Evolutionary conservation across 2,113 vertebrate genomes (phyloP), one percentile per base, ranked within the genome.

Genomic region (Micromys minutus): DNA sequence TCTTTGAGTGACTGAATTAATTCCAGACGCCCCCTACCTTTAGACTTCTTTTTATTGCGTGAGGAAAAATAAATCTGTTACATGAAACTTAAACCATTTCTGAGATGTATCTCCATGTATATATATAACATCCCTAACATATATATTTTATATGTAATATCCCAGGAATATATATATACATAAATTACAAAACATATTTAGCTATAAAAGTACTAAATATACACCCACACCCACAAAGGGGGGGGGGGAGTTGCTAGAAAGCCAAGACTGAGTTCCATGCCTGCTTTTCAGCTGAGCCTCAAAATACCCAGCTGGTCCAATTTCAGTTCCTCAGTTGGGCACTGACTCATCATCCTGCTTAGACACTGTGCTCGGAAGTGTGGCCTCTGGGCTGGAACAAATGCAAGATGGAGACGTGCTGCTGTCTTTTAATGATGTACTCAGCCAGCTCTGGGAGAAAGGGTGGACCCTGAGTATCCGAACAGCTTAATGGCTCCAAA

Each of bases 281-380:
- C 47, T 93, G 77, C 79, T 89, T 94, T 87, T 79, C 81, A 86
- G 0, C 21, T 89, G 69, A 84, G 71, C 29, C 61, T 92, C 81
- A 74, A 55, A 92, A 95, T 1, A 63, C 55, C 91, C 96, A 96
- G 94, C 91, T 96, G 91, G 95, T 91, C 79, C 61, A 89, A 93
- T 94, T 95, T 96, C 89, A 87, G 0, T 86, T 93, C 76, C 91
- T 95, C 89, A 29, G 2, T 0, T 84, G 87, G 77, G 39, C 59
- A 80, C 87, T 93, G 94, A 97, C 50, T 96, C 96, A 95, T 84
- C 94, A 90, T 15, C 39, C 52, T 36, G 80, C 80, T 55, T 50
- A 86, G 96, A 94, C 42, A 47, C 74, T 36, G 74, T 36, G 87
- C 76, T 90, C 95, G 59, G 24, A 79, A 91, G 55, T 91, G 39